Conservation (phyloP, 2,113 vertebrate species). For the Cebidichthys violaceus region DNA sequence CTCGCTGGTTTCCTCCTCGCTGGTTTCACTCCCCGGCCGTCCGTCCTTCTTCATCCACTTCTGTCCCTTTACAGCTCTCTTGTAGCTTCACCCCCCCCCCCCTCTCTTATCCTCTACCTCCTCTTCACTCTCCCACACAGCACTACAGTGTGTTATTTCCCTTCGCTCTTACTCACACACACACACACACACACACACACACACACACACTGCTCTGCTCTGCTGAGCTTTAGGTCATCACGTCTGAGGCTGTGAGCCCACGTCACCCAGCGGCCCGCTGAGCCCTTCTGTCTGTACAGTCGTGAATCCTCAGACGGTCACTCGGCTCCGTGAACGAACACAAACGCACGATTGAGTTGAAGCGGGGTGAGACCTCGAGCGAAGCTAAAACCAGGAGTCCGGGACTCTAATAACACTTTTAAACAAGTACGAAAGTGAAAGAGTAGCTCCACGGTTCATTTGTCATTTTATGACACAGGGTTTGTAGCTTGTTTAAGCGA, state of each 20-base stretch:
- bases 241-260: slow-evolving; percentile 27
- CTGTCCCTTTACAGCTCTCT: slow-evolving; percentile 47
- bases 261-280: slow-evolving; percentile 44
- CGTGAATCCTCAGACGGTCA: slow-evolving; percentile 13
- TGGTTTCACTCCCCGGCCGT: slow-evolving; percentile 16
- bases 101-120: not conserved
- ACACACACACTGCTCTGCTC: slow-evolving; percentile 14
- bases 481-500: not conserved
- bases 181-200: slow-evolving; percentile 8
- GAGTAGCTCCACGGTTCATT: not conserved
- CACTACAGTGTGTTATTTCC: slow-evolving; percentile 28
- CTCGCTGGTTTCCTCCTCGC: slow-evolving; percentile 18
- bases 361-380: not conserved
- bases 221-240: slow-evolving; percentile 34
- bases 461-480: not conserved
- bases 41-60: slow-evolving; percentile 52
- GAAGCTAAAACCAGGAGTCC: not conserved
- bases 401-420: not conserved
- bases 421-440: not conserved
- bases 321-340: slow-evolving; percentile 23
- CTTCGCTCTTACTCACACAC: slow-evolving; percentile 28
- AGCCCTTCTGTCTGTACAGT: slow-evolving; percentile 45
- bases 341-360: slow-evolving; percentile 12
- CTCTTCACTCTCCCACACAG: slow-evolving; percentile 27
- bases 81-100: not conserved